Percentiles rank a stretch among this genome's conserved stretches.
Evolutionary conservation across 2,888 invertebrate species (phyloP).

Genomic region (Oscheius sp.): DNA sequence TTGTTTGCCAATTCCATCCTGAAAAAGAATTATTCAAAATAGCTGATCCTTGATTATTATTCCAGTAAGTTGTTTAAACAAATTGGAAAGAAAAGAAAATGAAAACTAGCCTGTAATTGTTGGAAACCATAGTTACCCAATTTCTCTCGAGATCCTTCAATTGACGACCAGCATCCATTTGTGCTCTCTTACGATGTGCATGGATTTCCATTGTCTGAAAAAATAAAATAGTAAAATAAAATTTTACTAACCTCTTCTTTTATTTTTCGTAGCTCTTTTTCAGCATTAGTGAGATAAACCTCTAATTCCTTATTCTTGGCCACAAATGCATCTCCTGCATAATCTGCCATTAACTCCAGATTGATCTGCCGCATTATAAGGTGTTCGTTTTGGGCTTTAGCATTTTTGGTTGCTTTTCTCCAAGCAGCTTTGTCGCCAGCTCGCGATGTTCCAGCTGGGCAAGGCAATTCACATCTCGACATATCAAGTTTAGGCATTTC

Average conservation of each 20-base stretch:
- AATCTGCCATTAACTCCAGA: conserved; percentile 64
- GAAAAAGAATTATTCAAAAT: conserved; percentile 6
- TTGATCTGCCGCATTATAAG: conserved; percentile 61
- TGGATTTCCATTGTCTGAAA: conserved; percentile 59
- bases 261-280: conserved; percentile 35
- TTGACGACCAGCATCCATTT: conserved; percentile 60
- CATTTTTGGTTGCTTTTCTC: conserved; percentile 59
- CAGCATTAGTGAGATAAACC: conserved; percentile 34
- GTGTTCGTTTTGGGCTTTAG: conserved; percentile 64
- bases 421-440: conserved; percentile 60
- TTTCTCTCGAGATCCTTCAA: conserved; percentile 51
- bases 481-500: conserved; percentile 66
- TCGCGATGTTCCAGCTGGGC: conserved; percentile 55
- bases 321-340: conserved; percentile 54
- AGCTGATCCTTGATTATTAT: background rate
- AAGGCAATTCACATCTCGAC: conserved; percentile 64
- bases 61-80: background rate
- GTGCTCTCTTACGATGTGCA: conserved; percentile 57
- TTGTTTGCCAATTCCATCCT: conserved; percentile 59
- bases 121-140: conserved; percentile 57
- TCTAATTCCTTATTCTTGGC: conserved; percentile 55
- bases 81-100: background rate
- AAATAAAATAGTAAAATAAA: background rate
- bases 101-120: conserved; percentile 52
- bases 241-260: conserved; percentile 40